These are phyloP conservation scores for Cinclus mexicanus DNA, from an alignment of 2,113 vertebrate genomes.

Conservation along the genomic window DNA sequence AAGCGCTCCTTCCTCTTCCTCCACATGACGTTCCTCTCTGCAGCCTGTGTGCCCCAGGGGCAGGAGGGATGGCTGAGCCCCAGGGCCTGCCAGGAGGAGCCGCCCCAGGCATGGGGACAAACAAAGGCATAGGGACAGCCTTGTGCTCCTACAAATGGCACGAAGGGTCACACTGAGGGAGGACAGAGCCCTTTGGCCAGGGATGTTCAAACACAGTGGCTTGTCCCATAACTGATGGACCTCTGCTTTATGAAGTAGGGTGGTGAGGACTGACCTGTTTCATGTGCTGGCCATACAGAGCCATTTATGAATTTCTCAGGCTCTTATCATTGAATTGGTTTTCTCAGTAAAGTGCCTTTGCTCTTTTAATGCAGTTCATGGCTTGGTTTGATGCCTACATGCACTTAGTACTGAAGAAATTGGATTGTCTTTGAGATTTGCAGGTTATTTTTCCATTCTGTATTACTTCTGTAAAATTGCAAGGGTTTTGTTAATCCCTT, in stretches of 20 bases:
- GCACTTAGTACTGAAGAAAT: neutral
- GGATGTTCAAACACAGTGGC: fast-evolving
- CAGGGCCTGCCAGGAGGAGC: neutral
- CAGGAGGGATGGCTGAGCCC: neutral
- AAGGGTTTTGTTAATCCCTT: neutral
- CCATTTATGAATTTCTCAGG: neutral
- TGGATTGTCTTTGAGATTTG: neutral
- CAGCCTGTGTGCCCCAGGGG: neutral
- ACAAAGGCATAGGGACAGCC: fast-evolving
- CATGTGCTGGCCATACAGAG: fast-evolving
- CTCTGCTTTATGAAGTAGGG: fast-evolving
- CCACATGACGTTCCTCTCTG: fast-evolving
- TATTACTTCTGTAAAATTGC: neutral
- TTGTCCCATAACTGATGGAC: neutral
- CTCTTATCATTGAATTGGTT: neutral
- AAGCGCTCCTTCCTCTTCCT: neutral
- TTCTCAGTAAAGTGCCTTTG: neutral
- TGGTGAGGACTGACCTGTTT: neutral
- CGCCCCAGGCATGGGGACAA: fast-evolving
- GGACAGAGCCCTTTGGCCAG: neutral
- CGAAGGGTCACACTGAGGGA: fast-evolving
- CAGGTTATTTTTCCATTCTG: neutral
- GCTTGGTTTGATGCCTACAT: neutral
- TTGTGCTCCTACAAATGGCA: fast-evolving
- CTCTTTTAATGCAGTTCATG: neutral